Base-by-base conservation (phyloP, 2,113 vertebrate species). In the Trematocara unimaculatum region DNA sequence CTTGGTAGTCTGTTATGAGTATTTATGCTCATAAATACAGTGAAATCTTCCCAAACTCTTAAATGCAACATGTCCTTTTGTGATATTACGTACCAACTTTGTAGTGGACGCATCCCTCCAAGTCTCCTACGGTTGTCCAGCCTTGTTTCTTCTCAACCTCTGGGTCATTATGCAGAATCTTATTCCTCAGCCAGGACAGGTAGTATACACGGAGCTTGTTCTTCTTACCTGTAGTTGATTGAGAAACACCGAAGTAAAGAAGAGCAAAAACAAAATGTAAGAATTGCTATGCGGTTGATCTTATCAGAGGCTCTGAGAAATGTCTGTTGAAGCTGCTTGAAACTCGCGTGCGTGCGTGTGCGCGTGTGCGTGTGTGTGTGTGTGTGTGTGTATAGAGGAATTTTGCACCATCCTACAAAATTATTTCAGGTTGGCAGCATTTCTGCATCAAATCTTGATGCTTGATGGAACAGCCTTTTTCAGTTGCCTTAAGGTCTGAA, bases 131-230 rank as follows among this genome's bases (percentile, higher is more conserved):
- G 0, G 98, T 99, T 79, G 98, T 98, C 99, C 99, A 99, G 1
- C 99, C 99, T 94, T 99, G 99, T 40, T 99, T 99, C 95, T 99
- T 99, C 95, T 99, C 98, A 87, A 99, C 99, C 93, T 99, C 99
- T 0, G 99, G 99, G 79, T 99, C 99, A 2, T 99, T 99, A 93
- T 98, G 99, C 77, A 99, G 97, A 88, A 99, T 99, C 96, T 99
- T 99, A 95, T 99, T 99, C 95, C 98, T 97, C 94, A 99, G 96
- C 99, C 99, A 99, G n/a, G 99, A 99, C 93, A 99, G 96, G 94
- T 99, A 99, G 94, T 99, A 99, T 20, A 99, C 98, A 64, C 98
- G 96, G 85, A 99, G 96, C 90, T 99, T 99, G 94, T 99, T 99
- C 95, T 99, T 99, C 95, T 99, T 99, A 89, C 99, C 99, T 99